phyloP scores from a whole-genome alignment of 2,888 invertebrate genomes.

The Mesorhabditis spiculigera region DNA sequence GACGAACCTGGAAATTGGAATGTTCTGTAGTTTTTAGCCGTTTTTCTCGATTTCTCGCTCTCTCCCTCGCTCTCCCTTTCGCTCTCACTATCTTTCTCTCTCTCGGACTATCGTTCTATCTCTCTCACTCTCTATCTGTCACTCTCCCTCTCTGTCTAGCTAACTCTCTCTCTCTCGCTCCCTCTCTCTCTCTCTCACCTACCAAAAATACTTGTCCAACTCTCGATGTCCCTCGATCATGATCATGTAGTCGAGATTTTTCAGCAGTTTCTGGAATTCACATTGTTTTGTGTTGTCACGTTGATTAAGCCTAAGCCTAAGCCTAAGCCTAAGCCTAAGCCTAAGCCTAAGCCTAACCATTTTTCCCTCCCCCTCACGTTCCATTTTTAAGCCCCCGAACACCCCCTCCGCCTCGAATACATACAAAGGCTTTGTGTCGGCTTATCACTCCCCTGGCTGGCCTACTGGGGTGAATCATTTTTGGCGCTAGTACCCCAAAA shows the following conservation, averaged over 20 bases:
- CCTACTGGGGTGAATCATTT: too few relatives aligned
- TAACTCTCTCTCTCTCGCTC: not conserved
- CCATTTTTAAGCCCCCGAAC: too few relatives aligned
- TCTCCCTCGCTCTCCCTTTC: not conserved
- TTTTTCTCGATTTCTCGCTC: not conserved
- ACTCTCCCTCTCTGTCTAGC: not conserved
- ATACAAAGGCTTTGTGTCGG: too few relatives aligned
- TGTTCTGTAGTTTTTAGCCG: not conserved
- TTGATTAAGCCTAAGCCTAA: too few relatives aligned
- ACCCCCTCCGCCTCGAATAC: too few relatives aligned
- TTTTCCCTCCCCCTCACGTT: too few relatives aligned
- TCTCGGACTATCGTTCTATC: too few relatives aligned
- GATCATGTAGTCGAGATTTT: conserved; percentile 28
- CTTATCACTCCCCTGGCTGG: too few relatives aligned
- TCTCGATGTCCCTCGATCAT: conserved; percentile 24
- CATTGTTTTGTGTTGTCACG: not conserved
- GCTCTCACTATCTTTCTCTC: too few relatives aligned
- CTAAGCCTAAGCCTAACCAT: too few relatives aligned
- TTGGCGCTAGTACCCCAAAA: too few relatives aligned
- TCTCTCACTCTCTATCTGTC: not conserved
- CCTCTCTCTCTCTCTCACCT: not conserved
- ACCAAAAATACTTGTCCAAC: conserved; percentile 39
- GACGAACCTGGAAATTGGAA: conserved; percentile 67
- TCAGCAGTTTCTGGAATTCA: conserved; percentile 19
- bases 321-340: too few relatives aligned